Evolutionary conservation across 2,113 vertebrate species (phyloP).

Genomic region (Sebastes fasciatus): DNA sequence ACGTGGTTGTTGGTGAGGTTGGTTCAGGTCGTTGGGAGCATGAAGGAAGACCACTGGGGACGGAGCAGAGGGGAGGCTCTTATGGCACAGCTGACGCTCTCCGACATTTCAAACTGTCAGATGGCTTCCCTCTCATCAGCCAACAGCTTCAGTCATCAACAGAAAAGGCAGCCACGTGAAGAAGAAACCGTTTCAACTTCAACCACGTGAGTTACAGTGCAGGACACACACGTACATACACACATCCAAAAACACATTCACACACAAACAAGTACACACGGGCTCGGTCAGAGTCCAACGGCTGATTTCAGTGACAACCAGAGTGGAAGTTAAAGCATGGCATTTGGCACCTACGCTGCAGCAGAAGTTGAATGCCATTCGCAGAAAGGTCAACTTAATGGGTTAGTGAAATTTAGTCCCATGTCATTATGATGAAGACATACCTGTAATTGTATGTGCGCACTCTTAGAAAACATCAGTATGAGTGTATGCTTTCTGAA

Average conservation of each 20-base stretch:
- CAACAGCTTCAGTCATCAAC: slow-evolving; percentile 57
- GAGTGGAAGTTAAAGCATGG: background rate
- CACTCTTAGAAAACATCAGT: background rate
- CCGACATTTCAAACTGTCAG: slow-evolving; percentile 20
- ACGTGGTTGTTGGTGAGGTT: background rate
- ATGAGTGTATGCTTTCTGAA: background rate
- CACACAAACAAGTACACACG: slow-evolving; percentile 25
- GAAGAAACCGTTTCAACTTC: slow-evolving; percentile 45
- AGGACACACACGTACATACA: slow-evolving; percentile 29
- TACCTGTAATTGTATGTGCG: too few species aligned
- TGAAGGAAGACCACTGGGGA: slow-evolving; percentile 26
- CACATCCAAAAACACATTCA: slow-evolving; percentile 5
- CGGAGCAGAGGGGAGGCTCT: slow-evolving; percentile 38
- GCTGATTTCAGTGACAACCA: slow-evolving; percentile 48
- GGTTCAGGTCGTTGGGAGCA: background rate
- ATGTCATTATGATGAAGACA: too few species aligned
- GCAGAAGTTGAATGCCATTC: slow-evolving; percentile 77
- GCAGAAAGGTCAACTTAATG: slow-evolving; percentile 68
- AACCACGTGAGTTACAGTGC: slow-evolving; percentile 48
- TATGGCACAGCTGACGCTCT: slow-evolving; percentile 62
- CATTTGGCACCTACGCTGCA: slow-evolving; percentile 40
- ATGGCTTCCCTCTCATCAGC: slow-evolving; percentile 35
- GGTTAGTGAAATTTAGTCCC: slow-evolving; percentile 54
- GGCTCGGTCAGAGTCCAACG: slow-evolving; percentile 62
- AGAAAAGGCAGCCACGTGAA: slow-evolving; percentile 73